Conservation (phyloP, 2,888 invertebrate genomes). For the Melitaea athalia region DNA sequence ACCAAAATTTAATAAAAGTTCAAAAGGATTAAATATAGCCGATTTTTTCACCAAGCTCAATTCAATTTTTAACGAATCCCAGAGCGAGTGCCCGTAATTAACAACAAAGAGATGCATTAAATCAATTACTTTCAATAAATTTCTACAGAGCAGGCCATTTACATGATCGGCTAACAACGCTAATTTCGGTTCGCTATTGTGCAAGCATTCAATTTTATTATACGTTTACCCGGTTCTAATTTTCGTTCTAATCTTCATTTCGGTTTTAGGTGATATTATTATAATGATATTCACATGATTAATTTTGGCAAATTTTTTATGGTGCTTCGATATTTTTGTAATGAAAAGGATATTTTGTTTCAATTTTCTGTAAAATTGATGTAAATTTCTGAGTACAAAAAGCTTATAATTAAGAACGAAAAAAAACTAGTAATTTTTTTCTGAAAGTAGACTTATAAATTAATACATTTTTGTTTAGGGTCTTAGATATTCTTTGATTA, state of each 20-base stretch:
- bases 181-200: conserved; percentile 66
- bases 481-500: no score
- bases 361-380: no score
- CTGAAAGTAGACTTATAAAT: no score
- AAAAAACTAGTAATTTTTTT: no score
- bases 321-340: no score
- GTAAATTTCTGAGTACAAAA: no score
- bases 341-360: no score
- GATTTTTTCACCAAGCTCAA: conserved; percentile 14
- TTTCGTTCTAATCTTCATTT: conserved; percentile 48
- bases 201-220: conserved; percentile 67
- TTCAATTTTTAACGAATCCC: conserved; percentile 40
- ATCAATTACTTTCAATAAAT: conserved; percentile 71
- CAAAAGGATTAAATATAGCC: conserved; percentile 6
- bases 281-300: conserved; percentile 4
- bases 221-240: conserved; percentile 55
- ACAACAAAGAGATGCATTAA: conserved; percentile 69
- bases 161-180: conserved; percentile 65
- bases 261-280: neutral
- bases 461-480: no score
- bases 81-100: conserved; percentile 44
- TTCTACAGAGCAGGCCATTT: conserved; percentile 58
- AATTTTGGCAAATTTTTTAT: no score
- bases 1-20: neutral
- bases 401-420: no score